Evolutionary conservation across 1,140 invertebrate genomes (phyloP).

Genomic region (Papilio machaon): DNA sequence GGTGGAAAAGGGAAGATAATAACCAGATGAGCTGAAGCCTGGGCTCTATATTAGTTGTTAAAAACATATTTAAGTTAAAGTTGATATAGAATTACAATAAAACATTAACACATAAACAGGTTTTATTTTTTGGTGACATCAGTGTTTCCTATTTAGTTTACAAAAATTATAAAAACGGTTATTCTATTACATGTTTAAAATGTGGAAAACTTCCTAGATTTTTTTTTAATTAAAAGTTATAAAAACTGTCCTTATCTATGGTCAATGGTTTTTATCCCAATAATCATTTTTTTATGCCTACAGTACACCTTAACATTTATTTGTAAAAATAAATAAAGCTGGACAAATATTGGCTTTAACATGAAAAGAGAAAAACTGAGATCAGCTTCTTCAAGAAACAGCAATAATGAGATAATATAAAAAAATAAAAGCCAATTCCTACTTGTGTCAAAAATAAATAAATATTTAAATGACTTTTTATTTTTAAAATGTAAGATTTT

Average conservation of each 20-base stretch:
- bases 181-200: neutral
- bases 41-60: too few species aligned
- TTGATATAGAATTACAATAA: too few species aligned
- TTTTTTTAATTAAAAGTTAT: neutral
- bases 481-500: too few species aligned
- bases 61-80: too few species aligned
- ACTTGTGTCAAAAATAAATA: too few species aligned
- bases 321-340: slow-evolving; percentile 1
- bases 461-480: too few species aligned
- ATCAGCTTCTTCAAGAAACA: neutral
- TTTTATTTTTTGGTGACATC: neutral
- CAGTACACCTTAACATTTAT: neutral
- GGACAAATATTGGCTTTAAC: neutral
- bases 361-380: slow-evolving; percentile 5
- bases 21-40: too few species aligned
- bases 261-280: neutral
- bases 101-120: too few species aligned
- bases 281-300: neutral
- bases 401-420: neutral
- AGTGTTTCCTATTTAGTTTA: neutral
- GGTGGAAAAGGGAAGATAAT: too few species aligned
- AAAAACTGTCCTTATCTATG: neutral
- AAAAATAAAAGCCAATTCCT: neutral
- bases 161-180: neutral
- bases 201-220: neutral